A percentile compares a stretch with the other conserved stretches of the same genome.
Conservation (phyloP, 2,888 invertebrate species). For the Idaea biselata region DNA sequence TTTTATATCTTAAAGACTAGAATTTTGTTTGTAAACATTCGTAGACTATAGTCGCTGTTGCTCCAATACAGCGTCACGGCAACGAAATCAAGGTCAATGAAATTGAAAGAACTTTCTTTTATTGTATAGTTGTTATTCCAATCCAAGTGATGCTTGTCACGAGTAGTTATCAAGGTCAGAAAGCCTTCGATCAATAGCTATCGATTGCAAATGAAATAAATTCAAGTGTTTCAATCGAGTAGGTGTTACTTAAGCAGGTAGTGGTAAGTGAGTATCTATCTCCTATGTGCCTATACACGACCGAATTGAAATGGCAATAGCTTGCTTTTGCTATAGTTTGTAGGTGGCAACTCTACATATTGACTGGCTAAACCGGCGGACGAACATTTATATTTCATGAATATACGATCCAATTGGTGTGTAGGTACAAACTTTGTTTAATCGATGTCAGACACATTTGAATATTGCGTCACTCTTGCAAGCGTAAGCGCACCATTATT, state of each 20-base stretch:
- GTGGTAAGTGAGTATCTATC: background rate
- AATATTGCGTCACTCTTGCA: constrained; percentile 46
- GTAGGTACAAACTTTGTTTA: constrained; percentile 31
- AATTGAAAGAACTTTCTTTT: constrained; percentile 66
- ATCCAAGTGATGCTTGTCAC: constrained; percentile 31
- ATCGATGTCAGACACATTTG: constrained; percentile 40
- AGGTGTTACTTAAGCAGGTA: background rate
- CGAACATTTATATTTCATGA: constrained; percentile 26
- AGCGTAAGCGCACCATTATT: constrained; percentile 38
- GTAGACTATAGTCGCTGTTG: constrained; percentile 30
- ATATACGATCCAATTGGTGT: constrained; percentile 30
- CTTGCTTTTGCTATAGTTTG: constrained; percentile 6
- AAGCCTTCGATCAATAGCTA: constrained; percentile 24
- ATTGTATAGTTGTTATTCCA: constrained; percentile 34
- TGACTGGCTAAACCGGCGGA: constrained; percentile 22
- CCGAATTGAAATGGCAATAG: constrained; percentile 1
- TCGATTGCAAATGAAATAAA: constrained; percentile 24
- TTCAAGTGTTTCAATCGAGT: background rate
- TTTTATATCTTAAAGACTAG: constrained; percentile 26
- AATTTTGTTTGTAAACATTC: constrained; percentile 56
- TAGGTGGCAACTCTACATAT: constrained; percentile 19
- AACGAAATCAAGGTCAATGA: constrained; percentile 61
- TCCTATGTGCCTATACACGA: background rate
- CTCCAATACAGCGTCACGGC: constrained; percentile 48
- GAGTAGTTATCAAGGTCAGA: constrained; percentile 43